Percentiles rank a stretch among this genome's conserved stretches.
phyloP scores from a whole-genome alignment of 1,140 invertebrate species.

The Cataglyphis hispanica region DNA sequence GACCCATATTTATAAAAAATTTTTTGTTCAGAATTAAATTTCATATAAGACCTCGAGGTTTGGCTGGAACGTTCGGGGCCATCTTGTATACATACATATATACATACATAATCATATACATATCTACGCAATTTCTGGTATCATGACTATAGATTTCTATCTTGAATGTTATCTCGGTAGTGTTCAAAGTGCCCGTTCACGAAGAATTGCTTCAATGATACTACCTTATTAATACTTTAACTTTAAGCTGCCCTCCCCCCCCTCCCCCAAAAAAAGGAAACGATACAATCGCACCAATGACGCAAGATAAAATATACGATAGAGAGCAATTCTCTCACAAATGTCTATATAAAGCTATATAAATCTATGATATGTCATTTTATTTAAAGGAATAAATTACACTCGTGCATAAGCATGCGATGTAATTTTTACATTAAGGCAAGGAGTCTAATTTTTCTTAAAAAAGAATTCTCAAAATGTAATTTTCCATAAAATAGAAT shows the following conservation, averaged over 20 bases:
- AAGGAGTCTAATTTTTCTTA: conserved; percentile 2
- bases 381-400: conserved; percentile 12
- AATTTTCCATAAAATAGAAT: conserved; percentile 25
- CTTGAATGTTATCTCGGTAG: conserved; percentile 91
- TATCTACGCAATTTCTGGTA: conserved; percentile 32
- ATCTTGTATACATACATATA: too few relatives aligned
- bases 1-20: too few relatives aligned
- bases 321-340: background rate
- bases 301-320: conserved; percentile 1
- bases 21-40: too few relatives aligned
- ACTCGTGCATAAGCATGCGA: background rate
- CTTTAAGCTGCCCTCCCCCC: conserved; percentile 57
- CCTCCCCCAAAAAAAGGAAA: conserved; percentile 25
- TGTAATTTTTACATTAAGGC: background rate
- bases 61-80: too few relatives aligned
- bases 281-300: background rate
- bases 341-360: background rate
- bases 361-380: conserved; percentile 44
- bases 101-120: background rate
- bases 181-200: conserved; percentile 88
- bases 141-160: conserved; percentile 88
- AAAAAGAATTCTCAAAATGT: conserved; percentile 14
- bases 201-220: background rate
- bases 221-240: conserved; percentile 47
- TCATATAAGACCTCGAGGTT: too few relatives aligned